Percentiles rank a stretch among this genome's conserved stretches.
phyloP scores from a whole-genome alignment of 1,140 invertebrate genomes.

The Rhopalosiphum padi region DNA sequence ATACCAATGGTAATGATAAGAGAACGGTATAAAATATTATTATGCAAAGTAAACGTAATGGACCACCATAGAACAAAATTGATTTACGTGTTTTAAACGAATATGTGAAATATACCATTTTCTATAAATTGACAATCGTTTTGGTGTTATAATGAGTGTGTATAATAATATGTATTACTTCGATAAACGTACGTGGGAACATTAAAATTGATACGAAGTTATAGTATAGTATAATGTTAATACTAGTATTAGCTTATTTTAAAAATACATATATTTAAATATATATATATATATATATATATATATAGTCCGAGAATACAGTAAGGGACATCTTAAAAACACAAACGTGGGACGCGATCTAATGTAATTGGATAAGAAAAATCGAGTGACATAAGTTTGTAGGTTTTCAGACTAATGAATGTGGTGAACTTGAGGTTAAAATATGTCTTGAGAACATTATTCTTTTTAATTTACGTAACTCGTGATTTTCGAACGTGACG shows the following conservation, averaged over 20 bases:
- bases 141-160: slow-evolving; percentile 11
- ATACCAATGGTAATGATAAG: slow-evolving; percentile 10
- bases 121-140: slow-evolving; percentile 30
- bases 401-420: slow-evolving; percentile 15
- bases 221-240: not conserved
- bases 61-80: slow-evolving; percentile 13
- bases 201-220: slow-evolving; percentile 10
- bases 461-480: slow-evolving; percentile 13
- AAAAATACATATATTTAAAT: not conserved
- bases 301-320: not conserved
- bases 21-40: slow-evolving; percentile 7
- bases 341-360: slow-evolving; percentile 30
- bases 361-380: slow-evolving; percentile 43
- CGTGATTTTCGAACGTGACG: not conserved
- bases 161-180: slow-evolving; percentile 18
- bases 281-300: not conserved
- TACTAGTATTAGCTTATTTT: not conserved
- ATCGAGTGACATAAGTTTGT: slow-evolving; percentile 1
- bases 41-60: not conserved
- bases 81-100: slow-evolving; percentile 2
- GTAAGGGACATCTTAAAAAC: slow-evolving; percentile 19
- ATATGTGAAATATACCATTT: slow-evolving; percentile 26
- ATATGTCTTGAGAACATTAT: not conserved
- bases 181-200: slow-evolving; percentile 29
- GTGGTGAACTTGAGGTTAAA: not conserved